Evolutionary conservation across 2,797 vertebrate species (phyloP), one percentile per base, ranked within the genome.

Genomic region (Coreius guichenoti): DNA sequence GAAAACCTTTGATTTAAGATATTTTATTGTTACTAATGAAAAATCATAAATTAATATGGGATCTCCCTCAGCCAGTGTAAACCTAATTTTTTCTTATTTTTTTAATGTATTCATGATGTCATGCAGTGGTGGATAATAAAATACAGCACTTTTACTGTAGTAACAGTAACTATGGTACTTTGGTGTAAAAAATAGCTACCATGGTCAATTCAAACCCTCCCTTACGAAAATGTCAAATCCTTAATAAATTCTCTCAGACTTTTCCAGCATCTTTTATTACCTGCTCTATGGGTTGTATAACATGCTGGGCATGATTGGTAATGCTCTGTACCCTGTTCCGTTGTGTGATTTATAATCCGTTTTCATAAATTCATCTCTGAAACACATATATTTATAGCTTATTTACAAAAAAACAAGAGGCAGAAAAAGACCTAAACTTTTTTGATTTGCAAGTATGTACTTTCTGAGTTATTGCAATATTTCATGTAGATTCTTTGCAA

Each of bases 271-370:
- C 12, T 73, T 45, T 73, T 73, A 73, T 82, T 45, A 81, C 49
- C 67, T 43, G 68, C 49, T 56, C 33, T 45, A 39, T 81, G 36
- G 69, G 36, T 29, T 70, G 36, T 43, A 69, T 70, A 29, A 56
- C 49, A 70, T 29, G 17, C 47, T 23, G 43, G 43, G 29, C 21
- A 80, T 29, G 26, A 70, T 54, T 49, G 33, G 65, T 58, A 73
- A 61, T 47, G 36, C 72, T 82, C 36, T 82, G 68, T 29, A 3
- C 80, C 36, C 7, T 23, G 19, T 45, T 61, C 33, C 39, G 5
- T 56, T 56, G 80, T 58, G 68, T 72, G n/a, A 72, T 82, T 82
- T 82, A 61, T 26, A 43, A 56, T 81, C 4, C 3, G 16, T 43
- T 70, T 31, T 69, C 7, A n/a, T 73, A 73, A 61, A 61, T 47